Evolutionary conservation across 2,797 vertebrate species (phyloP).

Genomic region (Siniperca obscura): DNA sequence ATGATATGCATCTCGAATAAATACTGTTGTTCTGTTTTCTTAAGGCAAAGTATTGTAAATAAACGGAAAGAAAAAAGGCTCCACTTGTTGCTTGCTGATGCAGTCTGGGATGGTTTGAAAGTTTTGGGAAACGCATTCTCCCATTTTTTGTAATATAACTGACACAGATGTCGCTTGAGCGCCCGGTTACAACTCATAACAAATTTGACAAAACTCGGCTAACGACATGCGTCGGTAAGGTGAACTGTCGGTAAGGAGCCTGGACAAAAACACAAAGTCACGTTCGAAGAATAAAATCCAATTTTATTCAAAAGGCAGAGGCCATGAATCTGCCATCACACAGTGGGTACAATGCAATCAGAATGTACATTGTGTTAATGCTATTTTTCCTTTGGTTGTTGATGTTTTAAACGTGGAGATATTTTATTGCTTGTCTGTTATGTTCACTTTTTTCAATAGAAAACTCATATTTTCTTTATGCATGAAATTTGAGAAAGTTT

Average conservation of each 20-base stretch:
- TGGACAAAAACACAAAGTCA: conserved; percentile 35
- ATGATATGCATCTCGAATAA: conserved; percentile 78
- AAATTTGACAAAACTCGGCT: conserved; percentile 44
- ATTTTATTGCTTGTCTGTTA: conserved; percentile 85
- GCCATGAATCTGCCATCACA: conserved; percentile 44
- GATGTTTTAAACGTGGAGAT: conserved; percentile 83
- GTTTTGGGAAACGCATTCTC: conserved; percentile 43
- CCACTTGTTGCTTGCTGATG: conserved; percentile 74
- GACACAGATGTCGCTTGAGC: conserved; percentile 39
- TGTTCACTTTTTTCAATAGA: conserved; percentile 85
- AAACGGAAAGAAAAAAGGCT: conserved; percentile 73
- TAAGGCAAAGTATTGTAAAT: conserved; percentile 85
- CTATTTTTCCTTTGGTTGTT: conserved; percentile 82
- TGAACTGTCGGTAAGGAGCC: conserved; percentile 15
- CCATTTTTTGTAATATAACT: conserved; percentile 49
- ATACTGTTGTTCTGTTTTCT: conserved; percentile 78
- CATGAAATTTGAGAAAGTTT: conserved; percentile 90
- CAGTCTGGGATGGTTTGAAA: conserved; percentile 49
- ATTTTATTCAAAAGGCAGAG: conserved; percentile 42
- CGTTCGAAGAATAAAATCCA: conserved; percentile 15
- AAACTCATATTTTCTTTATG: conserved; percentile 90
- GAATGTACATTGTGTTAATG: conserved; percentile 89
- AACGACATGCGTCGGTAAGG: not conserved
- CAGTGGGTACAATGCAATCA: conserved; percentile 90
- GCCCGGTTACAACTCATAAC: conserved; percentile 49